Conservation (phyloP, 2,113 vertebrate genomes). For the Corynorhinus townsendii region DNA sequence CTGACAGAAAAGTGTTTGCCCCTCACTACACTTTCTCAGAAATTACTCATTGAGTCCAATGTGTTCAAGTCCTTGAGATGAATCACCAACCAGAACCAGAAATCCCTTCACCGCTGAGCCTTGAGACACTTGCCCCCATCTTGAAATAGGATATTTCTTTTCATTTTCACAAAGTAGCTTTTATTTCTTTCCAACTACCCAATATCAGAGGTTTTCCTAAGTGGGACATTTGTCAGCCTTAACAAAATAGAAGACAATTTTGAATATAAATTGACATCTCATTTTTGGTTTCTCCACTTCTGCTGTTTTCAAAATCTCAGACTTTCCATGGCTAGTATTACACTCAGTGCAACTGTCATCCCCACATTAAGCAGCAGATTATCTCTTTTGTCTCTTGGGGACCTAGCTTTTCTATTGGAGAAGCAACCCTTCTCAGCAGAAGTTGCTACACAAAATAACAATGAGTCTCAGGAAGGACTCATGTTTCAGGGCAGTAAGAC, state of each 20-base stretch:
- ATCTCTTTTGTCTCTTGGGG: background rate
- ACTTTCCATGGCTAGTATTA: background rate
- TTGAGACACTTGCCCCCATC: background rate
- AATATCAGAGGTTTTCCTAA: background rate
- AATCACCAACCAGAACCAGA: background rate
- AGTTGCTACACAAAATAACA: background rate
- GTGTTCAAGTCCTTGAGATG: background rate
- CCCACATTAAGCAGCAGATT: background rate
- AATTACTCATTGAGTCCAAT: conserved; percentile 47
- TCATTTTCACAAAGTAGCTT: background rate
- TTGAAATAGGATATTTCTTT: background rate
- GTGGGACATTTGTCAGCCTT: background rate
- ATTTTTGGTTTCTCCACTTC: background rate
- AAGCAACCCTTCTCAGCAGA: background rate
- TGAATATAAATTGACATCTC: background rate
- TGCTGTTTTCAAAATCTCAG: conserved; percentile 39
- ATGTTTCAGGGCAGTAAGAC: background rate
- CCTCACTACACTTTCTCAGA: conserved; percentile 36
- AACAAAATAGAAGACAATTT: background rate
- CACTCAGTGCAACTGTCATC: background rate
- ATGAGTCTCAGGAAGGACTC: background rate
- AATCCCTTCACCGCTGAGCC: background rate
- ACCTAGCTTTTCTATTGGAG: background rate
- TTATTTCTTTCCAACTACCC: background rate
- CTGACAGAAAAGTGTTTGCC: background rate